Base-by-base conservation (phyloP, 1,140 invertebrate species). In the Mamestra configurata region DNA sequence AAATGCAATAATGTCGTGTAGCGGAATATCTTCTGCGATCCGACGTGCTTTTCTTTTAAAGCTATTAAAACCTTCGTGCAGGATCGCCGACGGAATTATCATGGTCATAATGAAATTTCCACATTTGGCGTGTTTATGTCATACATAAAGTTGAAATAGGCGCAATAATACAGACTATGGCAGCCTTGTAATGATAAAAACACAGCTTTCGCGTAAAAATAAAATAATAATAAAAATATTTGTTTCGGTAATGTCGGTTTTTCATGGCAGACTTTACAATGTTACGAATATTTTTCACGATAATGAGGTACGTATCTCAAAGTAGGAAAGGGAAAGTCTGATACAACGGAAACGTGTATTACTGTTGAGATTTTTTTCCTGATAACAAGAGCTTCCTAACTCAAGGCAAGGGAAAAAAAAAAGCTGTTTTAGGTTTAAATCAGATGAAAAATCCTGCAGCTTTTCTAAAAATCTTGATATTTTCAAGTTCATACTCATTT, bases 1-100 rank as follows among this genome's bases (percentile, higher is more conserved):
- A 75, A 73, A 79, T 68, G 71, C 35, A 80, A 57, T 27, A 57
- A 80, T 55, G 49, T 64, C 43, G 61, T 79, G 57, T 73, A 49
- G 51, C 20, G 22, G 51, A 78, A 76, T 61, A 61, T 61, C 40
- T 61, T 22, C 40, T 13, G 55, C 55, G 40, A 31, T 61, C 35
- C 57, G 35, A 57, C 27, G 35, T 37, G 53, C 46, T 53, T 73
- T 73, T 57, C 53, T 73, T 76, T 76, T 61, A 46, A 59, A 73
- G 22, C 24, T 11, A 20, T 27, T 76, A 64, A 73, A 59, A 73
- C 55, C 37, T 49, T 76, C 53, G 51, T 73, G 71, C 8, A 40
- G 35, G 31, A 18, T 40, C 18, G 53, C 46, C 27, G 49, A 0
- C 53, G 20, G 53, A 31, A 73, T 73, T 73, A 73, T 57, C 71